These are phyloP conservation scores for Heteropelma amictum DNA, from an alignment of 2,888 invertebrate genomes.

Conservation along the genomic window DNA sequence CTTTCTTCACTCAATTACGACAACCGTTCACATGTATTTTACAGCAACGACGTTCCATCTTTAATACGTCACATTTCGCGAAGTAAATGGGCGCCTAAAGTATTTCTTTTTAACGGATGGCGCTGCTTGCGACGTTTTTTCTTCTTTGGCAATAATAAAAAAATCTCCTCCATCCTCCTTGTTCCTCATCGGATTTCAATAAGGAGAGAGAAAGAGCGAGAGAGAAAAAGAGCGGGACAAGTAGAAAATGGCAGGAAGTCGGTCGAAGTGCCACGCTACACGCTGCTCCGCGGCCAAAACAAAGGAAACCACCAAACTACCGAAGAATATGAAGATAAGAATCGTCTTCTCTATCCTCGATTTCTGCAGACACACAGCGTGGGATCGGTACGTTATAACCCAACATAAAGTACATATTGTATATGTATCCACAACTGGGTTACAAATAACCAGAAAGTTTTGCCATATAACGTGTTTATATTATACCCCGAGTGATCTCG, in stretches of 20 bases:
- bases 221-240: constrained; percentile 5
- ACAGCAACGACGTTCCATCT: constrained; percentile 7
- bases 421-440: constrained; percentile 58
- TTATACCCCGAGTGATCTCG: constrained; percentile 44
- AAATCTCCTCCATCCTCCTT: constrained; percentile 28
- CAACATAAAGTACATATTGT: constrained; percentile 51
- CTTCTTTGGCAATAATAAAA: background rate
- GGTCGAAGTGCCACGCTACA: constrained; percentile 65
- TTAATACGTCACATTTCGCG: background rate
- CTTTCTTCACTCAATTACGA: too few species aligned
- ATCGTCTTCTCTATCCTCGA: constrained; percentile 57
- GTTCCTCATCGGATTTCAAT: constrained; percentile 50
- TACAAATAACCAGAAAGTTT: constrained; percentile 44
- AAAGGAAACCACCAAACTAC: constrained; percentile 75
- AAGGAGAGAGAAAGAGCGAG: background rate
- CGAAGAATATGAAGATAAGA: constrained; percentile 68
- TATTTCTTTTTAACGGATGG: background rate
- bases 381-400: constrained; percentile 65
- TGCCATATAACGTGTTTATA: constrained; percentile 25
- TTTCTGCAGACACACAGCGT: constrained; percentile 67
- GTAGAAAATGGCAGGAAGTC: constrained; percentile 76
- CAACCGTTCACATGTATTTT: too few species aligned
- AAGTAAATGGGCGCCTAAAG: background rate
- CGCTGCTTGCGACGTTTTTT: background rate
- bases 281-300: constrained; percentile 68